Base-by-base conservation (phyloP, 2,113 vertebrate species). In the Thamnaconus septentrionalis region DNA sequence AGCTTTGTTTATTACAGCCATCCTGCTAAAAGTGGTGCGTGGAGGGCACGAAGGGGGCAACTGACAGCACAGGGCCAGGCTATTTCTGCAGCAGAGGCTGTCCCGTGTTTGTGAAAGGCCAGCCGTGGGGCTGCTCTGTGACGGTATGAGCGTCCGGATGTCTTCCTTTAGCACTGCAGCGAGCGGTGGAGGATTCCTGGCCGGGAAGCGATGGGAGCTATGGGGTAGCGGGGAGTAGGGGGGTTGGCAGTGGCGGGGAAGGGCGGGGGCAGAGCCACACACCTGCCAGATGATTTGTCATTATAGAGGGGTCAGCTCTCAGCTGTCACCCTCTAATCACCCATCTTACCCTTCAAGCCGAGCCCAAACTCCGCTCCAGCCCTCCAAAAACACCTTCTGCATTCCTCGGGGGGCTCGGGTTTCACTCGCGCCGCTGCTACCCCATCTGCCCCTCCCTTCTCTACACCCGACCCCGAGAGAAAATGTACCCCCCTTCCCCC, bases 221-320 rank as follows among this genome's bases (percentile, higher is more conserved):
- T n/a, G n/a, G n/a, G n/a, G n/a, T n/a, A n/a, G n/a, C n/a, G 65
- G 48, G 75, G 57, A 5, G 8, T 11, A 47, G 59, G 72, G 31
- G 43, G 70, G 40, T n/a, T n/a, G n/a, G n/a, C n/a, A n/a, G n/a
- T 60, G 9, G 84, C 18, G 18, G 18, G 2, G 18, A 31, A 31
- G 18, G 18, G 18, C 1, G 18, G 18, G 18, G 18, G 18, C 82
- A 73, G 85, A 86, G 70, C 62, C 55, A 81, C 89, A 88, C 92
- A 95, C 91, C 93, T 94, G 93, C 85, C 78, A 78, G 80, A 88
- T 87, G 90, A 93, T 94, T 89, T 93, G 91, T 94, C 93, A 94
- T 91, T 92, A 83, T 90, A 80, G 83, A 91, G 86, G 90, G 90
- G 91, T 92, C 91, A 92, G 89, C 82, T 81, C 66, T 91, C 92